These are phyloP conservation scores for Sinopyrophorus schimmeli DNA, from an alignment of 2,888 invertebrate species.

Conservation along the genomic window DNA sequence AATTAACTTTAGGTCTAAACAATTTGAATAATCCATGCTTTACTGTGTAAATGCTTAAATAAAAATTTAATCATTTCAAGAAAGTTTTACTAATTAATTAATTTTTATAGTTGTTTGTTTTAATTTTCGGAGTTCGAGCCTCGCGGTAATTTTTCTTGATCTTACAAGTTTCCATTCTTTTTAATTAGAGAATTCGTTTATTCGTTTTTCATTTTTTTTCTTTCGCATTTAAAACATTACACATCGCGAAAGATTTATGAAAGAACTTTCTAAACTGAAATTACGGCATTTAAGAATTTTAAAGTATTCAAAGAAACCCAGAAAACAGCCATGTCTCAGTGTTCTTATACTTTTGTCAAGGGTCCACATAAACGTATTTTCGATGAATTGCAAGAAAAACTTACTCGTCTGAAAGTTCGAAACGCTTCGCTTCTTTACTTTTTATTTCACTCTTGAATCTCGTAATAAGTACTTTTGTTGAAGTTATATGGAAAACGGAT, in stretches of 20 bases:
- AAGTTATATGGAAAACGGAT: slow-evolving; percentile 3
- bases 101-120: too few relatives aligned
- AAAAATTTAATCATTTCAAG: too few relatives aligned
- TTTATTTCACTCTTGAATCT: slow-evolving; percentile 9
- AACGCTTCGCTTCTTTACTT: slow-evolving; percentile 4
- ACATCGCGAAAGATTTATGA: not conserved
- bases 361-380: slow-evolving; percentile 2
- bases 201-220: not conserved
- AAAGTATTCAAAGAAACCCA: not conserved
- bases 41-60: too few relatives aligned
- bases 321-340: too few relatives aligned
- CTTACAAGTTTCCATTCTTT: too few relatives aligned
- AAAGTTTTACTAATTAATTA: too few relatives aligned
- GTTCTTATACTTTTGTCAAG: slow-evolving; percentile 2
- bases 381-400: slow-evolving; percentile 10
- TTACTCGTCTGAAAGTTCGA: slow-evolving; percentile 5
- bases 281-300: not conserved
- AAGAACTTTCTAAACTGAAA: not conserved
- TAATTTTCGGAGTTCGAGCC: too few relatives aligned
- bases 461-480: slow-evolving; percentile 9
- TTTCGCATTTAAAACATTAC: not conserved
- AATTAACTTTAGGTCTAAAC: too few relatives aligned
- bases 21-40: too few relatives aligned
- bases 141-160: too few relatives aligned
- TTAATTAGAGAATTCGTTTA: too few relatives aligned